Evolutionary conservation across 2,888 invertebrate species (phyloP).

Genomic region (Empis stercorea): DNA sequence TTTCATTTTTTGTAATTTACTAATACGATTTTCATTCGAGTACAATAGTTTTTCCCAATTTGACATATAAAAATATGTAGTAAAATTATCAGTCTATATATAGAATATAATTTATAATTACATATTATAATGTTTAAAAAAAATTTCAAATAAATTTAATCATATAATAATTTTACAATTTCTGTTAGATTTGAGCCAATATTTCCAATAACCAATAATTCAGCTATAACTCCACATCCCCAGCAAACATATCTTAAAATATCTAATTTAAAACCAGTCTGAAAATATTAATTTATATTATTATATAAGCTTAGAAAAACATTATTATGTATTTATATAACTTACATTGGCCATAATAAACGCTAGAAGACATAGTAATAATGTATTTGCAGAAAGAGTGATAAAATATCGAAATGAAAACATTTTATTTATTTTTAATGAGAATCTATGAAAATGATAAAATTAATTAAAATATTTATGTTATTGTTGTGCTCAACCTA

Average conservation of each 20-base stretch:
- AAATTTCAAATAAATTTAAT: no score
- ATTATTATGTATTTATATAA: no score
- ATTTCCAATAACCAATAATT: not conserved
- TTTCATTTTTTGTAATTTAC: not conserved
- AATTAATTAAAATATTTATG: no score
- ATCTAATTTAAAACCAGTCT: not conserved
- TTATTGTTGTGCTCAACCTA: no score
- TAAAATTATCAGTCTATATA: not conserved
- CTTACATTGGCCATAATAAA: not conserved
- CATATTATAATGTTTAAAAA: no score
- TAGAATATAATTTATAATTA: no score
- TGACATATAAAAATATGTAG: not conserved
- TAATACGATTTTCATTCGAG: not conserved
- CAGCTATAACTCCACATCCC: not conserved
- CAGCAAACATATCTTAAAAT: not conserved
- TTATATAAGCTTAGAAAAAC: no score
- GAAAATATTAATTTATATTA: not conserved
- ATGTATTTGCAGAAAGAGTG: not conserved
- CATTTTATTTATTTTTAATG: not conserved
- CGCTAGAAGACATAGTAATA: not conserved
- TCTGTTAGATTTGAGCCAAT: not conserved
- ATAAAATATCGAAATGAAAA: not conserved
- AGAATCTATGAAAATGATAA: no score
- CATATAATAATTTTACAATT: not conserved
- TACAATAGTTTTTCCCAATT: not conserved